Evolutionary conservation across 2,113 vertebrate genomes (phyloP), one percentile per base, ranked within the genome.

Genomic region (Siphamia tubifer): DNA sequence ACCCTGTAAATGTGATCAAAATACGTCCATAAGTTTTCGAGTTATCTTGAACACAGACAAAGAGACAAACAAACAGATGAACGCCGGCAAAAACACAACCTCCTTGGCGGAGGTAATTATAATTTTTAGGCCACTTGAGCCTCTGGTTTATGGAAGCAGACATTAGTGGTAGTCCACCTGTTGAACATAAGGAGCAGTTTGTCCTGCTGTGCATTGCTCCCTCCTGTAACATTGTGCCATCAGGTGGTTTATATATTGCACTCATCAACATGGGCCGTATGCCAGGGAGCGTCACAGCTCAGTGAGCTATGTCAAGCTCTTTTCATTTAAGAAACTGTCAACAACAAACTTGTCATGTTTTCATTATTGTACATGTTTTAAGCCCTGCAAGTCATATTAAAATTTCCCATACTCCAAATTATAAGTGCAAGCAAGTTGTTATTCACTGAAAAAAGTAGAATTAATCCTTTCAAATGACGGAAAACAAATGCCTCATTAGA

Each of bases 41-140:
- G n/a, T n/a, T n/a, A n/a, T n/a, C n/a, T n/a, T n/a, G n/a, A n/a
- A n/a, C n/a, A n/a, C n/a, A n/a, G n/a, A n/a, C n/a, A n/a, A n/a
- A n/a, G n/a, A n/a, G n/a, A n/a, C n/a, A n/a, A n/a, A n/a, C n/a
- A n/a, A n/a, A n/a, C n/a, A n/a, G n/a, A n/a, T n/a, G n/a, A n/a
- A n/a, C n/a, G n/a, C n/a, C n/a, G n/a, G n/a, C n/a, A n/a, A n/a
- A n/a, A n/a, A n/a, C n/a, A n/a, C n/a, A n/a, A n/a, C n/a, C n/a
- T n/a, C n/a, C n/a, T n/a, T n/a, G n/a, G n/a, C n/a, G n/a, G n/a
- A n/a, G n/a, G n/a, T n/a, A n/a, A n/a, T n/a, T n/a, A n/a, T 83
- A 63, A 65, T n/a, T n/a, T n/a, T n/a, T 30, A 79, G 39, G 65
- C 74, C 55, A 74, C 65, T 77, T 77, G 55, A 67, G 77, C 58